Evolutionary conservation across 2,888 invertebrate species (phyloP).

Genomic region (Scaptomyza parva): DNA sequence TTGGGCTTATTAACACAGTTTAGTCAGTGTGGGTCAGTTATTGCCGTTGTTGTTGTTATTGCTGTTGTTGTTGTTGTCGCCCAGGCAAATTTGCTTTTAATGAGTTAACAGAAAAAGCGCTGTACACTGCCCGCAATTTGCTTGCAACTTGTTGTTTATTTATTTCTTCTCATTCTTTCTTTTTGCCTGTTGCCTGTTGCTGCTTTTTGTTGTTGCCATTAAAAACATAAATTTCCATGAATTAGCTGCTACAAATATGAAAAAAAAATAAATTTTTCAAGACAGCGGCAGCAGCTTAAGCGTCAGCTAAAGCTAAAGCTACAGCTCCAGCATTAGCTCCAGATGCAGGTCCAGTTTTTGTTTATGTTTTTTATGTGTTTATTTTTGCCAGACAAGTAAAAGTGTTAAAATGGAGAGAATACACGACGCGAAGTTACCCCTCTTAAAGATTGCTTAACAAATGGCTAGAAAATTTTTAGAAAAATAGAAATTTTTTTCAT

Average conservation of each 20-base stretch:
- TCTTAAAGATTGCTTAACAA: neutral
- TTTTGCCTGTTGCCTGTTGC: constrained; percentile 12
- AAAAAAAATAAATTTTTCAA: neutral
- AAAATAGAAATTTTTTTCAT: neutral
- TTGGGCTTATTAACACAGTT: constrained; percentile 50
- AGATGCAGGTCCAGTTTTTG: constrained; percentile 34
- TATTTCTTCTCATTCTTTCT: neutral
- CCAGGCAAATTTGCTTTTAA: constrained; percentile 54
- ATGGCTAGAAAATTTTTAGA: neutral
- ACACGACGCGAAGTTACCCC: constrained; percentile 1
- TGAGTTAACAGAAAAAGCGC: constrained; percentile 55
- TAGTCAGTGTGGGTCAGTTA: constrained; percentile 41
- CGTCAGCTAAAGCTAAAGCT: too few species aligned
- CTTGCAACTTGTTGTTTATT: constrained; percentile 10
- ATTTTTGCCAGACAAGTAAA: constrained; percentile 6
- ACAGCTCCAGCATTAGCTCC: constrained; percentile 11
- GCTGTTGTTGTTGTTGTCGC: constrained; percentile 18
- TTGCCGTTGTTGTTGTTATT: constrained; percentile 23
- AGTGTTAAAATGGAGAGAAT: neutral
- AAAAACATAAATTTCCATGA: constrained; percentile 62
- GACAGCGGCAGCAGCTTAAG: constrained; percentile 2
- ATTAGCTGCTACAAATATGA: constrained; percentile 33
- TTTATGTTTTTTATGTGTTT: neutral
- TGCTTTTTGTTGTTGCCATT: constrained; percentile 33
- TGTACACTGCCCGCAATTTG: constrained; percentile 26